Conservation (phyloP, 1,140 invertebrate genomes). For the Saccostrea echinata region DNA sequence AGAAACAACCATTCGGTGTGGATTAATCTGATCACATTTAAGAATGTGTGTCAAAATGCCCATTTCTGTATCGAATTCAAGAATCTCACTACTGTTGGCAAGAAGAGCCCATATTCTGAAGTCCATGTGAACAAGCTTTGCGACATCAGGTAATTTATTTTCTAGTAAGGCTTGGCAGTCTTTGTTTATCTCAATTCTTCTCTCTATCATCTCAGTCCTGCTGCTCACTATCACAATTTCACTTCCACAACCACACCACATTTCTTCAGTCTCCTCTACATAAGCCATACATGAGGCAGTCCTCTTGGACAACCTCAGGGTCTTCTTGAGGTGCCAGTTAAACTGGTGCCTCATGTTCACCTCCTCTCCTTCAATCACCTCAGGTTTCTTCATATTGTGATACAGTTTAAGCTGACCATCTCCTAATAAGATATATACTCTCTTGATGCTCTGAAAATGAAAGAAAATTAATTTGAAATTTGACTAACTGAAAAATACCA, state of each 20-base stretch:
- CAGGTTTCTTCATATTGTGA: neutral
- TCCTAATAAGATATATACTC: neutral
- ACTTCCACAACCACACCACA: conserved; percentile 63
- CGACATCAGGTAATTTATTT: conserved; percentile 20
- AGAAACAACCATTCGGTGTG: conserved; percentile 36
- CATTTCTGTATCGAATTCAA: conserved; percentile 60
- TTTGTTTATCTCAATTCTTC: conserved; percentile 51
- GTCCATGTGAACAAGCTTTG: conserved; percentile 45
- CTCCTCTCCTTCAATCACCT: neutral
- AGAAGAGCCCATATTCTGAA: conserved; percentile 61
- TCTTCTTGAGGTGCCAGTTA: conserved; percentile 37
- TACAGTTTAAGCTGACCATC: conserved; percentile 18
- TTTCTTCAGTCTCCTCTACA: conserved; percentile 46
- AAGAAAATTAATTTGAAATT: conserved; percentile 5
- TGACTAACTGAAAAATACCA: neutral
- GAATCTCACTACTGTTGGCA: conserved; percentile 43
- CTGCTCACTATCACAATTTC: conserved; percentile 58
- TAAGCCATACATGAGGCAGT: conserved; percentile 33
- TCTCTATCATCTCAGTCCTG: conserved; percentile 49
- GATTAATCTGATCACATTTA: conserved; percentile 43
- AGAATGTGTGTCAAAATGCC: conserved; percentile 52
- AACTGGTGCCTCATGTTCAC: conserved; percentile 12
- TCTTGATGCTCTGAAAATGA: neutral
- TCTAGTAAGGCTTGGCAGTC: neutral
- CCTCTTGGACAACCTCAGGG: conserved; percentile 4